Evolutionary conservation across 1,140 invertebrate genomes (phyloP), one percentile per base, ranked within the genome.

Genomic region (Bombus sibiricus): DNA sequence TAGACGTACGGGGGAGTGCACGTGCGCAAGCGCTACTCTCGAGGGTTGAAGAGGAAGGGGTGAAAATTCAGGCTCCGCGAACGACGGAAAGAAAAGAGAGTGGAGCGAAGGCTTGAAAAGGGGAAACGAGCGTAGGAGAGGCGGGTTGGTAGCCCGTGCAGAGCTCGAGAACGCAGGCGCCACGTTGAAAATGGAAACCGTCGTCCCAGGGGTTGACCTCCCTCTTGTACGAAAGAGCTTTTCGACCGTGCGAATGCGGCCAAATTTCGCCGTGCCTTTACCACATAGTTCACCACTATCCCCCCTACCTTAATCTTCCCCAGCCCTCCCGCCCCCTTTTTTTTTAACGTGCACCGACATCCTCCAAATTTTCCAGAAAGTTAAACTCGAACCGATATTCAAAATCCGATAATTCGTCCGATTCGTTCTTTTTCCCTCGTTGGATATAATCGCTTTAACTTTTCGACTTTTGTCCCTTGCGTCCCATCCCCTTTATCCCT

Each of bases 151-250:
- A 74, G 88, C 83, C 68, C 66, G 83, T 47, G 76, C 66, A 53
- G 75, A 47, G 86, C 74, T 74, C 75, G 83, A 78, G 66, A 47
- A 83, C 89, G 90, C 90, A 90, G 82, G 88, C 91, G 90, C 81
- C 47, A 39, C 76, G 78, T 57, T 59, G 83, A 87, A 87, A 83
- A 87, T 87, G 79, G 74, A 90, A 90, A 85, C 77, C 85, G 37
- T 82, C 76, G 68, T 85, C 75, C 80, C 59, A 79, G 77, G 84
- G 85, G 85, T 74, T 90, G 68, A 85, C 77, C 83, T 86, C 69
- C 73, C 75, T 80, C 77, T 43, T 34, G 39, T 41, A n/a, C 62
- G 62, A 81, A 74, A 89, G 71, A 81, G 80, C 79, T 88, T 89
- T 89, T 86, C 88, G 75, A 78, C 81, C 78, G 81, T 75, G 80